phyloP scores from a whole-genome alignment of 2,797 vertebrate genomes.

The Centropyge bicolor region DNA sequence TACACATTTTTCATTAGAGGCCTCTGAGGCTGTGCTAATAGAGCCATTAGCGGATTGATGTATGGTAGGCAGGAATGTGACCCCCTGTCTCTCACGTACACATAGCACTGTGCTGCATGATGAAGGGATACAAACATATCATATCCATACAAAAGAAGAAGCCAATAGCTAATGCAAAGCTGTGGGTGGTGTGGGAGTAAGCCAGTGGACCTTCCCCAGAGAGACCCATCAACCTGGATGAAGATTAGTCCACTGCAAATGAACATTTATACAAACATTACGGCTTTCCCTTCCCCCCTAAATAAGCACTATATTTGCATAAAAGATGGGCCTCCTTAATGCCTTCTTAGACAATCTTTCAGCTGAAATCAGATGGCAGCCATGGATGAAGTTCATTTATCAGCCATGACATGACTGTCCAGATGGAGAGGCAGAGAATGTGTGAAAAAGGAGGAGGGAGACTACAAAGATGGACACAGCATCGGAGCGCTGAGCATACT shows the following conservation, averaged over 20 bases:
- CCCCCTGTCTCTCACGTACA: slow-evolving; percentile 70
- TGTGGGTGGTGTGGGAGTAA: slow-evolving; percentile 30
- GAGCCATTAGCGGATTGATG: slow-evolving; percentile 85
- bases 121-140: slow-evolving; percentile 63
- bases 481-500: slow-evolving; percentile 13
- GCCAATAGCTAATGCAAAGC: slow-evolving; percentile 55
- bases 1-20: slow-evolving; percentile 85
- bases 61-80: slow-evolving; percentile 81
- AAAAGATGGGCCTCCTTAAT: slow-evolving; percentile 38
- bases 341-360: slow-evolving; percentile 43
- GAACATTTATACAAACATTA: slow-evolving; percentile 48
- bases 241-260: slow-evolving; percentile 42
- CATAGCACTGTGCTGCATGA: slow-evolving; percentile 53
- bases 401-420: slow-evolving; percentile 52
- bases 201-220: slow-evolving; percentile 29
- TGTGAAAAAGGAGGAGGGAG: slow-evolving; percentile 46
- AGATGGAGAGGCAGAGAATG: slow-evolving; percentile 58
- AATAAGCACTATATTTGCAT: slow-evolving; percentile 53
- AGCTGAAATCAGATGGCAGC: slow-evolving; percentile 41
- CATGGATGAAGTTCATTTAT: slow-evolving; percentile 44
- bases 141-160: slow-evolving; percentile 47
- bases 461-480: slow-evolving; percentile 38
- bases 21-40: slow-evolving; percentile 82
- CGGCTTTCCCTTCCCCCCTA: slow-evolving; percentile 12
- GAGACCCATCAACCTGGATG: slow-evolving; percentile 31